phyloP scores from a whole-genome alignment of 2,797 vertebrate genomes.

The Bovichtus diacanthus region DNA sequence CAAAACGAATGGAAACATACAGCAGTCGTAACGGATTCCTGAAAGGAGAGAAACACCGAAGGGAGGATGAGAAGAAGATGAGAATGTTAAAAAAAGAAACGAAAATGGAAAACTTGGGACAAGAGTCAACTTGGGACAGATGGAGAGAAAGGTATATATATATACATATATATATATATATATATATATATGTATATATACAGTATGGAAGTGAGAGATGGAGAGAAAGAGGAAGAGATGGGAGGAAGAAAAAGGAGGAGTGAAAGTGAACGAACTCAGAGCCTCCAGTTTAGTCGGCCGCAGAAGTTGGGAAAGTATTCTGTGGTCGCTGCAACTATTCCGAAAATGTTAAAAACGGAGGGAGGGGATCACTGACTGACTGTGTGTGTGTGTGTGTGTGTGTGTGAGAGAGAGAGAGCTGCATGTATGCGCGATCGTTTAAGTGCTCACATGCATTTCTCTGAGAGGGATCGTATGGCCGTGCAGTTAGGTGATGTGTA shows the following conservation, averaged over 20 bases:
- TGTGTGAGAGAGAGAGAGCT: not conserved
- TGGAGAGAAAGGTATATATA: not conserved
- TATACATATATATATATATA: not conserved
- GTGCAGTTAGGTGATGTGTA: not conserved
- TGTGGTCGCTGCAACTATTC: constrained; percentile 85
- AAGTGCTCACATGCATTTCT: not conserved
- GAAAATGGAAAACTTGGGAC: not conserved
- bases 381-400: constrained; percentile 11
- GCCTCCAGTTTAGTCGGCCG: constrained; percentile 76
- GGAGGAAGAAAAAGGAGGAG: constrained; percentile 12
- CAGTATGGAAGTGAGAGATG: constrained; percentile 13
- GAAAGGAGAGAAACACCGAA: not conserved
- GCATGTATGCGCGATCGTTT: not conserved
- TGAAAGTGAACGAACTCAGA: constrained; percentile 58
- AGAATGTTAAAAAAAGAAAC: not conserved
- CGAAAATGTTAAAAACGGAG: constrained; percentile 84
- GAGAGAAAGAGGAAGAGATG: constrained; percentile 21
- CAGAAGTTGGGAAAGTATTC: constrained; percentile 86
- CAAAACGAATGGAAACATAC: not conserved
- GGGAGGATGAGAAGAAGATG: not conserved
- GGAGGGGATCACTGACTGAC: constrained; percentile 63
- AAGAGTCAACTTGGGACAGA: constrained; percentile 12
- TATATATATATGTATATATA: not conserved
- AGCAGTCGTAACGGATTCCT: not conserved
- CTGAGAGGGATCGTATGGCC: not conserved